Evolutionary conservation across 2,797 vertebrate genomes (phyloP).

Genomic region (Apodemus agrarius): DNA sequence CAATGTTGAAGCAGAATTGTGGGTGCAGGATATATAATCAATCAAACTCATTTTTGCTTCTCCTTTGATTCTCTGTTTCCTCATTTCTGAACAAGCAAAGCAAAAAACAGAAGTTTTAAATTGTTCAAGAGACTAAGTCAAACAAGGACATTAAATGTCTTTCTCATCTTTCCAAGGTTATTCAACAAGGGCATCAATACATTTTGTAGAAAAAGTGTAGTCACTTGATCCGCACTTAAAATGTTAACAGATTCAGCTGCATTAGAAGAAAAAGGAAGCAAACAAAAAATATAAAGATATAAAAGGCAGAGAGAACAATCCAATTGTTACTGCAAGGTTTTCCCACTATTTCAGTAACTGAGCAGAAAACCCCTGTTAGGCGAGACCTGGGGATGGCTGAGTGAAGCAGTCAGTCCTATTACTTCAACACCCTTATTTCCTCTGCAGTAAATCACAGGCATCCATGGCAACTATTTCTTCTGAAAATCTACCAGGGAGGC

Average conservation of each 20-base stretch:
- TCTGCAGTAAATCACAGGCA: not conserved
- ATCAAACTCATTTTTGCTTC: not conserved
- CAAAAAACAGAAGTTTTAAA: constrained; percentile 25
- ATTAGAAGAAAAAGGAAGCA: not conserved
- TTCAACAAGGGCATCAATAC: not conserved
- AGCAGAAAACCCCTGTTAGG: not conserved
- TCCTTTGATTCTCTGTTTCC: not conserved
- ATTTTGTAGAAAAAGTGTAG: not conserved
- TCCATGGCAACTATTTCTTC: constrained; percentile 28
- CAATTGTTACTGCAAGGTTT: not conserved
- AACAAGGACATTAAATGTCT: not conserved
- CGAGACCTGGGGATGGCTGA: not conserved
- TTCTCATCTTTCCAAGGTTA: constrained; percentile 8
- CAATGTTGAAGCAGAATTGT: not conserved
- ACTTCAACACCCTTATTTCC: not conserved
- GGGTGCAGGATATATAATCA: not conserved
- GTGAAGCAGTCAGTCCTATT: not conserved
- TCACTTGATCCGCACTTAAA: not conserved
- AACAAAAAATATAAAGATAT: not conserved
- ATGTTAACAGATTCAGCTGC: constrained; percentile 14
- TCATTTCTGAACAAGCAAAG: constrained; percentile 17
- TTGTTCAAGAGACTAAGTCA: not conserved
- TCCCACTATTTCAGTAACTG: not conserved
- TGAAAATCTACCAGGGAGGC: not conserved
- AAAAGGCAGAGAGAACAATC: not conserved